phyloP scores from a whole-genome alignment of 1,140 invertebrate genomes.

The Whitmania pigra region DNA sequence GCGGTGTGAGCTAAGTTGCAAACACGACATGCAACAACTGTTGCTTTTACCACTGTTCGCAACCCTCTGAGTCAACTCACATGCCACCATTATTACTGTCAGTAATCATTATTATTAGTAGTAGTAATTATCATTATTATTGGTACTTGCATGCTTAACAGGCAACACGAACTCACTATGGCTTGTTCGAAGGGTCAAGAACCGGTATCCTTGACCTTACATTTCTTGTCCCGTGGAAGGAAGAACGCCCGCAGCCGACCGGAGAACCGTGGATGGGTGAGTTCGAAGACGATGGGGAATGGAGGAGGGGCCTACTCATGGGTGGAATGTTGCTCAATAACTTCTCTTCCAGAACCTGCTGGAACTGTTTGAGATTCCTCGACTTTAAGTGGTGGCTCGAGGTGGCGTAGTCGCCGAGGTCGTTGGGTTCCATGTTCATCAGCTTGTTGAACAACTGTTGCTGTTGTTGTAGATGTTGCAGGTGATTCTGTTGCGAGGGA shows the following conservation, averaged over 20 bases:
- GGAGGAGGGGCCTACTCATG: not conserved
- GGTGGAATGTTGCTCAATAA: not conserved
- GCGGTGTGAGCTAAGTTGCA: too few species aligned
- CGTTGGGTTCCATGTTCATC: not conserved
- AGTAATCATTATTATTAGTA: too few species aligned
- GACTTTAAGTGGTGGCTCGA: not conserved
- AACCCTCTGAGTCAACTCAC: too few species aligned
- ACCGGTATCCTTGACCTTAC: not conserved
- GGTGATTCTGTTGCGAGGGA: too few species aligned
- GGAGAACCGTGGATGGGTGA: not conserved
- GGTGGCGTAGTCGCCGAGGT: not conserved
- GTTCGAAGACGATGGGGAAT: not conserved
- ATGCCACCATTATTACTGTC: too few species aligned
- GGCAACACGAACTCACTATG: not conserved
- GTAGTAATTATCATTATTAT: too few species aligned
- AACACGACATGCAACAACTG: too few species aligned
- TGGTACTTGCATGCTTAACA: too few species aligned
- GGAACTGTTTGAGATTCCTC: not conserved
- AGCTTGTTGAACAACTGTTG: not conserved
- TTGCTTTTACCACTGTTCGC: too few species aligned
- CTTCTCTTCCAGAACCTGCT: slow-evolving; percentile 4
- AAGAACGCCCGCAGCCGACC: not conserved
- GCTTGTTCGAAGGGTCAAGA: not conserved
- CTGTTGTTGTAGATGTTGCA: slow-evolving; percentile 9
- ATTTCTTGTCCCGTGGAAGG: not conserved